phyloP scores from a whole-genome alignment of 1,140 invertebrate species.

The Theocolax elegans region DNA sequence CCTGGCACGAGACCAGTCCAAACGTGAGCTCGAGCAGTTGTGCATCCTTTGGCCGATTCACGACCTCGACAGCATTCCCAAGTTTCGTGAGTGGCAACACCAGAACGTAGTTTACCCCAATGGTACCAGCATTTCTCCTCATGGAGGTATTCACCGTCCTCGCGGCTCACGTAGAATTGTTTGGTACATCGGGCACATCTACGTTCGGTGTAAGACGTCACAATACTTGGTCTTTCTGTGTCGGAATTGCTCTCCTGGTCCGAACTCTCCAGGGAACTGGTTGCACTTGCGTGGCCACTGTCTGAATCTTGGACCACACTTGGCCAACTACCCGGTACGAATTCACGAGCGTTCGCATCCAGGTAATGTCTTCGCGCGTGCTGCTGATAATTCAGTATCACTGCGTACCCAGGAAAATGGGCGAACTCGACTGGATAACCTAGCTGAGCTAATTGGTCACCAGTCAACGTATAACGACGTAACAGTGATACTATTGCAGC shows the following conservation, averaged over 20 bases:
- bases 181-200: conserved; percentile 80
- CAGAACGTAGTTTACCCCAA: conserved; percentile 75
- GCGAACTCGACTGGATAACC: conserved; percentile 78
- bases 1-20: conserved; percentile 77
- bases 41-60: conserved; percentile 71
- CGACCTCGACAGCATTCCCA: conserved; percentile 69
- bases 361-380: conserved; percentile 43
- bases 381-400: conserved; percentile 62
- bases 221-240: conserved; percentile 53
- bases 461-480: conserved; percentile 72
- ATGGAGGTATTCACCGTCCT: conserved; percentile 73
- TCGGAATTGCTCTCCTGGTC: conserved; percentile 63
- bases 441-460: conserved; percentile 74
- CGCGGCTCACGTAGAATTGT: conserved; percentile 74
- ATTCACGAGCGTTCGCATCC: conserved; percentile 75
- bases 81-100: conserved; percentile 32
- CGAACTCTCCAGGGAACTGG: conserved; percentile 44
- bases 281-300: conserved; percentile 37
- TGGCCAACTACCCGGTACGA: conserved; percentile 64
- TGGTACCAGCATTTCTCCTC: conserved; percentile 83
- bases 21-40: conserved; percentile 75
- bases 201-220: conserved; percentile 59
- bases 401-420: conserved; percentile 70
- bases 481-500: conserved; percentile 63
- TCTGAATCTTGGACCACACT: not conserved